phyloP scores from a whole-genome alignment of 2,113 vertebrate genomes.

The Strix uralensis region DNA sequence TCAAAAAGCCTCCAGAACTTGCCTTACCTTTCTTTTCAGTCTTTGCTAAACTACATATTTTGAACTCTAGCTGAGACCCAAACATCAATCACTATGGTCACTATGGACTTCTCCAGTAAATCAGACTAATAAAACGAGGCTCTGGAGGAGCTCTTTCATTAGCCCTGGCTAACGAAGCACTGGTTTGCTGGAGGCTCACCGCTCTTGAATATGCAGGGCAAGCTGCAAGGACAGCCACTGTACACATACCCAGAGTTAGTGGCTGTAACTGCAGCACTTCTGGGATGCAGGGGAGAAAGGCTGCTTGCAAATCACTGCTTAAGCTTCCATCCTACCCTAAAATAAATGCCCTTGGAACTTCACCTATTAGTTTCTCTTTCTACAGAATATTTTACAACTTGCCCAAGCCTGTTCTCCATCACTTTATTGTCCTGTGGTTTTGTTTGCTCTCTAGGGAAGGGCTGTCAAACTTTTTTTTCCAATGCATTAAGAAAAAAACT shows the following conservation, averaged over 20 bases:
- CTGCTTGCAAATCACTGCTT: rapidly evolving
- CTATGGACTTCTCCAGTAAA: not conserved
- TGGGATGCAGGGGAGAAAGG: not conserved
- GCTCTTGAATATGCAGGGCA: not conserved
- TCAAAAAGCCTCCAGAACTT: not conserved
- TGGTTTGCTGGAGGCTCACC: not conserved
- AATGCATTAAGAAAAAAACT: not conserved
- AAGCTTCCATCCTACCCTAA: not conserved
- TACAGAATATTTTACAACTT: not conserved
- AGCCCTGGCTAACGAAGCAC: not conserved
- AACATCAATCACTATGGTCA: not conserved
- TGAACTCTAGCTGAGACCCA: not conserved
- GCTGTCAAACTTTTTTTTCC: not conserved
- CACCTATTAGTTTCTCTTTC: not conserved
- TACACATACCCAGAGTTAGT: rapidly evolving
- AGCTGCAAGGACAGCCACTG: not conserved
- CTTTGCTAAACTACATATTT: not conserved
- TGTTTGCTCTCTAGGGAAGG: not conserved
- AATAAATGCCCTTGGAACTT: not conserved
- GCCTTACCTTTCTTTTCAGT: not conserved
- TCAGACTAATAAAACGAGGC: not conserved
- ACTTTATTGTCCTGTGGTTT: not conserved
- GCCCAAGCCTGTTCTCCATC: not conserved
- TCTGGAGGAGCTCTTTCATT: not conserved
- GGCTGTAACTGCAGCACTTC: rapidly evolving